These are phyloP conservation scores for Formicarius rufipectus DNA, from an alignment of 2,113 vertebrate genomes.

Conservation along the genomic window DNA sequence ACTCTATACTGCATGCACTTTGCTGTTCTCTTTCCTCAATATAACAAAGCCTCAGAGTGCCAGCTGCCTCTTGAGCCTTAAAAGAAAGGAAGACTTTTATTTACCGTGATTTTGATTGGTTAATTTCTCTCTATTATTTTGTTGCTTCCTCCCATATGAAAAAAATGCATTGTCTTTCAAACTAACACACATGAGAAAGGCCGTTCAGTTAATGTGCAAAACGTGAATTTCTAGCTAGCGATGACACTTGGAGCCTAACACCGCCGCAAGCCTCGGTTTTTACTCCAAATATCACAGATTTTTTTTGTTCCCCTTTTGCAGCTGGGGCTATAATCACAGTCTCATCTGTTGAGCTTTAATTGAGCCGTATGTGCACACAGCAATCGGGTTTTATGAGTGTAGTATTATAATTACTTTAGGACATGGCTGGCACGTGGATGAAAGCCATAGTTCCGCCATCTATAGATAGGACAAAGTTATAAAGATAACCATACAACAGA, in stretches of 20 bases:
- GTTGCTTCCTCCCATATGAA: conserved; percentile 61
- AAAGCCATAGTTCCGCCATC: conserved; percentile 4
- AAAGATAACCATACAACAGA: not conserved
- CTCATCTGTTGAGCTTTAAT: not conserved
- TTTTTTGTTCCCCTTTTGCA: not conserved
- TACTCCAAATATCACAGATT: not conserved
- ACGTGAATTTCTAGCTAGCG: conserved; percentile 23
- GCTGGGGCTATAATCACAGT: not conserved
- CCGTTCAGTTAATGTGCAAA: not conserved
- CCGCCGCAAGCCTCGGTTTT: not conserved
- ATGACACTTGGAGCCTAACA: not conserved
- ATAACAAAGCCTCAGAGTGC: conserved; percentile 68
- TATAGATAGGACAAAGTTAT: not conserved
- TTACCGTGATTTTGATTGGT: conserved; percentile 62
- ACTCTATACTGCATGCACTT: conserved; percentile 71
- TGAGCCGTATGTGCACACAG: accelerated
- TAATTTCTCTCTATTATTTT: conserved; percentile 62
- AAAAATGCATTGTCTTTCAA: conserved; percentile 30
- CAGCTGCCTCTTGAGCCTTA: conserved; percentile 68
- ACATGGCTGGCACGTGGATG: not conserved
- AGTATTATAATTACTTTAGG: conserved; percentile 14
- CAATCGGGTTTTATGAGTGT: not conserved
- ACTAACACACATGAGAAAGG: conserved; percentile 1
- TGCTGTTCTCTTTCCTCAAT: conserved; percentile 65
- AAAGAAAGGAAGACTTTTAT: conserved; percentile 67